Conservation (phyloP, 2,113 vertebrate genomes). For the Uria aalge region DNA sequence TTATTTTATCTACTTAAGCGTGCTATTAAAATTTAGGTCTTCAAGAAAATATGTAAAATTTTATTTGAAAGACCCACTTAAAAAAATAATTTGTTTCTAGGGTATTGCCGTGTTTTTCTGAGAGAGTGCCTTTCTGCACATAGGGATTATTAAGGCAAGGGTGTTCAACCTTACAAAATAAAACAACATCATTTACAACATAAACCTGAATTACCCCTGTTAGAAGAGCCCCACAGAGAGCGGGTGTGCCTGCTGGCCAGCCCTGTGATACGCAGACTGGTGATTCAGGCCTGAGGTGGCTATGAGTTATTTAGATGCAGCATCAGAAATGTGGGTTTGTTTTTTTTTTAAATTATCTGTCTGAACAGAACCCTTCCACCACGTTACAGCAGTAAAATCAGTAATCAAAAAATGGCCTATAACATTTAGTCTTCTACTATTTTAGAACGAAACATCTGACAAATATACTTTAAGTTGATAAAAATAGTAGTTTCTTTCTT, state of each 20-base stretch:
- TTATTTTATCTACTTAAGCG: neutral
- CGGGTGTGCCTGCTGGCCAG: neutral
- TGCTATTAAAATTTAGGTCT: neutral
- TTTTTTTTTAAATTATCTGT: neutral
- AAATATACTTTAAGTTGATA: neutral
- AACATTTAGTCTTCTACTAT: neutral
- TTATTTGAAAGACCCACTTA: neutral
- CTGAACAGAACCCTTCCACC: neutral
- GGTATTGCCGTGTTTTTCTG: neutral
- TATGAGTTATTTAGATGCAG: neutral
- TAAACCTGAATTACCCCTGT: neutral
- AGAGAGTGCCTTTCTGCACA: neutral
- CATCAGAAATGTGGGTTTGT: neutral
- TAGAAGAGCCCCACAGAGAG: neutral
- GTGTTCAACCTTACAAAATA: neutral
- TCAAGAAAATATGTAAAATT: neutral
- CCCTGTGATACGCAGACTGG: neutral
- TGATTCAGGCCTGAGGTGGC: neutral
- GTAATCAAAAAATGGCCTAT: no score
- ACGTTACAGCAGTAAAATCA: neutral
- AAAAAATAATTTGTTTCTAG: neutral
- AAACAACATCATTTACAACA: neutral
- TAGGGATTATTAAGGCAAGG: neutral
- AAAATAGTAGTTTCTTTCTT: neutral
- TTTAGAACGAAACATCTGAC: neutral